Percentiles rank a stretch among this genome's conserved stretches.
Evolutionary conservation across 53 echinoderm and acorn worm genomes (phyloP).

Genomic region (Apostichopus leukothele): DNA sequence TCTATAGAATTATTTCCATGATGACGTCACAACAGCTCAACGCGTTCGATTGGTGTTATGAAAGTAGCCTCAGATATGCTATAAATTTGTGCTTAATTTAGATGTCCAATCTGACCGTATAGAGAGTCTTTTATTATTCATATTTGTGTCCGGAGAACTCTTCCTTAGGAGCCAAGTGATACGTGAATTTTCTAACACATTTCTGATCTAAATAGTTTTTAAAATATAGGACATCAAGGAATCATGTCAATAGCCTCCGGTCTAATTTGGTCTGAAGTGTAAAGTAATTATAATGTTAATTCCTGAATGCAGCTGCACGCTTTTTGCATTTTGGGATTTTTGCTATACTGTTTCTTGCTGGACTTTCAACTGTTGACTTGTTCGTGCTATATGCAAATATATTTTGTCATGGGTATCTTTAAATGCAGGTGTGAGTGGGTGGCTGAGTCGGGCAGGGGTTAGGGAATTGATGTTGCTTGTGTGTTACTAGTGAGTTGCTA

Average conservation of each 20-base stretch:
- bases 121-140: not conserved
- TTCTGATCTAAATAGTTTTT: not conserved
- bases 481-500: too few relatives aligned
- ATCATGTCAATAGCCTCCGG: not conserved
- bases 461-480: too few relatives aligned
- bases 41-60: too few relatives aligned
- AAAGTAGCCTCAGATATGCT: not conserved
- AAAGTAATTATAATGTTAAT: not conserved
- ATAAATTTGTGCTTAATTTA: not conserved
- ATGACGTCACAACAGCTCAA: too few relatives aligned
- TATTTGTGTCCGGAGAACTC: not conserved
- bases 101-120: not conserved
- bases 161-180: not conserved
- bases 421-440: too few relatives aligned
- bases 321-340: not conserved
- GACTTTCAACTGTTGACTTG: too few relatives aligned
- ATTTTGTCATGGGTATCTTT: too few relatives aligned
- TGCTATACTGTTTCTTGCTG: too few relatives aligned
- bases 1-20: too few relatives aligned
- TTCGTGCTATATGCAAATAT: too few relatives aligned
- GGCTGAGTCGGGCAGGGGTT: too few relatives aligned
- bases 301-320: not conserved
- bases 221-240: not conserved
- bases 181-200: not conserved
- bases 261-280: not conserved